Percentiles rank a stretch among this genome's conserved stretches.
Evolutionary conservation across 1,140 invertebrate species (phyloP).

Genomic region (Camponotus floridanus): DNA sequence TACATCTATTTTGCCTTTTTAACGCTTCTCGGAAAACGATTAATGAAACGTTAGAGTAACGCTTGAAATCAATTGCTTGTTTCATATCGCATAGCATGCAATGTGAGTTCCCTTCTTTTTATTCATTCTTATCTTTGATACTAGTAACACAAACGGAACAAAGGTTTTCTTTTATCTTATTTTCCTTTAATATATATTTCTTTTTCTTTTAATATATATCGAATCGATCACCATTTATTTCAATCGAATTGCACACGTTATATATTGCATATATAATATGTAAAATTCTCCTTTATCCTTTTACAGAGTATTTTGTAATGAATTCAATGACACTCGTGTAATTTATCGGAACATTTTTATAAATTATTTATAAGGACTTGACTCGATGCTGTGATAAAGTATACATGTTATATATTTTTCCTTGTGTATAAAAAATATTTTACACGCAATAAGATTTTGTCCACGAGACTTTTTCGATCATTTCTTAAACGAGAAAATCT

Average conservation of each 20-base stretch:
- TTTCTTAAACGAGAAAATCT: not conserved
- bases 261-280: not conserved
- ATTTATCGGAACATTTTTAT: not conserved
- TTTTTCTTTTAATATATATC: not conserved
- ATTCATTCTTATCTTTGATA: not conserved
- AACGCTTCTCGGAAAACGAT: constrained; percentile 12
- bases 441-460: not conserved
- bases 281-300: not conserved
- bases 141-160: not conserved
- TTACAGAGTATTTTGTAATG: not conserved
- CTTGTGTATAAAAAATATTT: not conserved
- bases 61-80: not conserved
- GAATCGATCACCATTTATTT: constrained; percentile 38
- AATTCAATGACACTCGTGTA: not conserved
- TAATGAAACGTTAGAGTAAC: constrained; percentile 27
- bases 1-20: constrained; percentile 30
- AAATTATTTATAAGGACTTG: constrained; percentile 26
- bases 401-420: not conserved
- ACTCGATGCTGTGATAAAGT: not conserved
- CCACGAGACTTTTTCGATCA: not conserved
- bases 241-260: constrained; percentile 6
- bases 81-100: not conserved
- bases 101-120: constrained; percentile 1
- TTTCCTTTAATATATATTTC: not conserved
- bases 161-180: not conserved